A percentile compares a stretch with the other conserved stretches of the same genome.
phyloP scores from a whole-genome alignment of 2,113 vertebrate genomes.

The Tricholaema leucomelas region DNA sequence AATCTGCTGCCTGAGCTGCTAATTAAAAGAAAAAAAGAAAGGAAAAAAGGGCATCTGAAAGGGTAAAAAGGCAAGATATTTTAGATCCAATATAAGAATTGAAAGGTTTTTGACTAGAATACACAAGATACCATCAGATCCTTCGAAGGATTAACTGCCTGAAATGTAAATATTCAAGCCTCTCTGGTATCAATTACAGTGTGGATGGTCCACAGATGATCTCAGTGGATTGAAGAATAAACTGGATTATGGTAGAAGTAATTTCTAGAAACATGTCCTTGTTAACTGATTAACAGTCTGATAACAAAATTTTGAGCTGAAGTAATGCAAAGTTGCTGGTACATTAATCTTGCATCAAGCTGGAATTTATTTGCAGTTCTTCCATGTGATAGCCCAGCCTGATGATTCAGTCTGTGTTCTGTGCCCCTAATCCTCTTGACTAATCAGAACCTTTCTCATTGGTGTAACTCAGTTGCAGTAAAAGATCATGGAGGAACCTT shows the following conservation, averaged over 20 bases:
- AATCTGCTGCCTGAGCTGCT: background rate
- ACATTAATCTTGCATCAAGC: background rate
- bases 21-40: background rate
- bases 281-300: background rate
- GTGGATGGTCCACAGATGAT: background rate
- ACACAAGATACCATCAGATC: background rate
- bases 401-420: background rate
- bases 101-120: background rate
- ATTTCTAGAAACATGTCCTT: background rate
- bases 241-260: background rate
- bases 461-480: background rate
- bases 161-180: background rate
- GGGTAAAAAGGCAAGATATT: background rate
- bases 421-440: constrained; percentile 10
- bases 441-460: constrained; percentile 11
- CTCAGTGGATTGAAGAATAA: background rate
- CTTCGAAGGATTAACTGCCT: background rate
- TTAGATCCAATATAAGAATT: background rate
- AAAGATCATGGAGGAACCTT: constrained; percentile 38
- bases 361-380: background rate
- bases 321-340: background rate
- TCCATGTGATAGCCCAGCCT: background rate
- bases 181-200: background rate
- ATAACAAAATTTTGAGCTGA: background rate
- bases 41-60: background rate